phyloP scores from a whole-genome alignment of 2,113 vertebrate species.

The Castor canadensis region DNA sequence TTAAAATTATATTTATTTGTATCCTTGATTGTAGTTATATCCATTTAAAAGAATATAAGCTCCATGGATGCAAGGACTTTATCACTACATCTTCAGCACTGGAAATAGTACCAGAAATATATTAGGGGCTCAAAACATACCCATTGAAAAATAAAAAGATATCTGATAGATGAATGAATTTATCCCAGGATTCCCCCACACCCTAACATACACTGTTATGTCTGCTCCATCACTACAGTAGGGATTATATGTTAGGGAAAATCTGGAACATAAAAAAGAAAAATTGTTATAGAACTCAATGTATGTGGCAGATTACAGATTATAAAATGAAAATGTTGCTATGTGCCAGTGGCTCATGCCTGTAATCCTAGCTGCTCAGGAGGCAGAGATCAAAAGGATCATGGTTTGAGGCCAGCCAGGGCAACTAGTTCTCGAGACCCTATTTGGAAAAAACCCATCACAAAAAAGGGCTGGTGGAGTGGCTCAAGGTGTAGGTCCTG shows the following conservation, averaged over 20 bases:
- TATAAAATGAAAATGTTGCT: slow-evolving; percentile 56
- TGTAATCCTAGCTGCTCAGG: too few species aligned
- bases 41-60: neutral
- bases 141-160: too few species aligned
- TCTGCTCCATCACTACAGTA: neutral
- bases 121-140: neutral
- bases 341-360: too few species aligned
- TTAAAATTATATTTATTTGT: slow-evolving; percentile 14
- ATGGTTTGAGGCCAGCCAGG: too few species aligned
- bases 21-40: neutral
- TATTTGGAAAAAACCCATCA: too few species aligned
- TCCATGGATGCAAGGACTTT: neutral
- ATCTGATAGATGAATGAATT: neutral
- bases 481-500: too few species aligned
- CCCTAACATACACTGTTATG: neutral
- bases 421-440: too few species aligned
- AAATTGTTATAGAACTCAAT: slow-evolving; percentile 32
- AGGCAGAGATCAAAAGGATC: too few species aligned
- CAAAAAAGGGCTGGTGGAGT: too few species aligned
- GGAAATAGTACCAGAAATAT: neutral
- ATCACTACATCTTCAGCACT: neutral
- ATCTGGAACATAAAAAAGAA: slow-evolving; percentile 6
- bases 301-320: slow-evolving; percentile 54
- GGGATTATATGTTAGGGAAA: slow-evolving; percentile 32
- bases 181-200: neutral